Base-by-base conservation (phyloP, 2,888 invertebrate species). In the Melanchra persicariae region DNA sequence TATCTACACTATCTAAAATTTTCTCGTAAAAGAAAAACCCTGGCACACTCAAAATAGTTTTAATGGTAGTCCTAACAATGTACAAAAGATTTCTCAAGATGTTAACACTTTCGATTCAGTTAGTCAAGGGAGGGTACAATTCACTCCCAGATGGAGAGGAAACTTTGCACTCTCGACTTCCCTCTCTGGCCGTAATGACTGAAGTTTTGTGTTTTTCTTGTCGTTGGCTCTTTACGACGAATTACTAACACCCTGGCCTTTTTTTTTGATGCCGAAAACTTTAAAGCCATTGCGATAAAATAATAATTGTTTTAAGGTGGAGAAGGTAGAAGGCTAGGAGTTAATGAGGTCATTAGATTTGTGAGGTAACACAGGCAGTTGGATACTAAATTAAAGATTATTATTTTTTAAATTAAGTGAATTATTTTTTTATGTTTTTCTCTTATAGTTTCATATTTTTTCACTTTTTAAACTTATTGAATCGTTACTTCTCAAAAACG, bases 191-290 rank as follows among this genome's bases (percentile, higher is more conserved):
- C 87, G 88, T 93, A 93, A 94, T 93, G 92, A 93, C 89, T 88
- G 80, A 93, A 94, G 90, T 93, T 93, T 90, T 77, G 87, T 91
- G 91, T 92, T 93, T 92, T 93, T 93, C 90, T 92, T 92, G 89
- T 90, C 87, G 84, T 87, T 86, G 88, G 88, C 87, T 87, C 88
- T 91, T 90, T 88, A 84, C 87, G 85, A 87, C 87, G 87, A 91
- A 91, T 92, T 90, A 89, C 90, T 87, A 86, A 71, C 52, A 58
- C 54, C 75, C 55, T 54, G 24, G 49, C 0, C 0, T 74, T 74
- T 72, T 77, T 73, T 76, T 49, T 22, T 37, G 37, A 26, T 59
- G 37, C 30, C 55, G 9, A 65, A 73, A 73, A 74, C 49, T 77
- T 77, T 63, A 73, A 69, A 74, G 26, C 30, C 37, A 51, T 24